These are phyloP conservation scores for Clamator glandarius DNA, from an alignment of 2,797 vertebrate species.

Conservation along the genomic window DNA sequence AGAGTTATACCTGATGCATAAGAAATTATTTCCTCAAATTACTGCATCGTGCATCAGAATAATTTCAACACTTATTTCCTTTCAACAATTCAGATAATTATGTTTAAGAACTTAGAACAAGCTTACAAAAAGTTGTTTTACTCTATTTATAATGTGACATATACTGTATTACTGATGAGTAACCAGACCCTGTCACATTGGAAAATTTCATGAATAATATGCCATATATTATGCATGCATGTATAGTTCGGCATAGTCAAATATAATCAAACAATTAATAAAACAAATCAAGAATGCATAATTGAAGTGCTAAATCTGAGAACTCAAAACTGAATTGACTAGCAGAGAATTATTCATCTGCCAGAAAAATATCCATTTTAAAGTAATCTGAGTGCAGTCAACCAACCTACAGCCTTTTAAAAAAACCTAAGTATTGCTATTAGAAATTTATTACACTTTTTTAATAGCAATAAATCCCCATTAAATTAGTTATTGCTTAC, in stretches of 20 bases:
- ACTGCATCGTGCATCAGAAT: neutral
- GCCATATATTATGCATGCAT: conserved; percentile 60
- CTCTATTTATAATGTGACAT: conserved; percentile 38
- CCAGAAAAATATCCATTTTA: conserved; percentile 46
- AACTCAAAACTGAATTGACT: conserved; percentile 29
- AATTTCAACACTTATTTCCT: conserved; percentile 59
- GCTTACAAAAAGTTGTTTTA: conserved; percentile 33
- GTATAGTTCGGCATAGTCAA: conserved; percentile 48
- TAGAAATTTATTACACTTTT: conserved; percentile 57
- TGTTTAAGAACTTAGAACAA: conserved; percentile 54
- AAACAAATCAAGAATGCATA: conserved; percentile 58
- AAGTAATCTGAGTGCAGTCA: conserved; percentile 54
- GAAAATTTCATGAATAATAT: conserved; percentile 59
- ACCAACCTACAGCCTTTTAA: conserved; percentile 25
- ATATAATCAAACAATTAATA: conserved; percentile 68
- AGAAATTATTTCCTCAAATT: conserved; percentile 8
- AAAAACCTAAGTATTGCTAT: conserved; percentile 53
- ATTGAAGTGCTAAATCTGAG: conserved; percentile 35
- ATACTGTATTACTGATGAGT: conserved; percentile 45
- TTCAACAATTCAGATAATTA: conserved; percentile 60
- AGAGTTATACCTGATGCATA: conserved; percentile 5
- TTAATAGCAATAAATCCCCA: conserved; percentile 65
- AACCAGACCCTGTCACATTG: conserved; percentile 45
- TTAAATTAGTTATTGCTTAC: conserved; percentile 62
- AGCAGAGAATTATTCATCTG: conserved; percentile 46